Evolutionary conservation across 2,888 invertebrate species (phyloP).

Genomic region (Leucania comma): DNA sequence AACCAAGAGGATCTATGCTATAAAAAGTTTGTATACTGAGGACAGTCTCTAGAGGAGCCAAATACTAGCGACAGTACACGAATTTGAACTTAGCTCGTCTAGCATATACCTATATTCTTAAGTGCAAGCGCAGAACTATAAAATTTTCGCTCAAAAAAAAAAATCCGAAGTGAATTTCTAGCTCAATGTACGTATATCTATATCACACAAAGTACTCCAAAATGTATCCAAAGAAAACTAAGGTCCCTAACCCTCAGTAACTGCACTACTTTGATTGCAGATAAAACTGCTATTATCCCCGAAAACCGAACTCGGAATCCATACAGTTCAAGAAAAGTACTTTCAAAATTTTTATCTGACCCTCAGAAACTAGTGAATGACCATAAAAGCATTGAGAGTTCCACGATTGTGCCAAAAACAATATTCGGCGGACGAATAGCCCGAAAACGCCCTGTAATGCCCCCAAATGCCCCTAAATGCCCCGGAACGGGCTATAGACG

Average conservation of each 20-base stretch:
- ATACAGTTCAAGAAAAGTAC: slow-evolving; percentile 47
- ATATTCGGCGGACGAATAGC: slow-evolving; percentile 69
- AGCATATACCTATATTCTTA: too few species aligned
- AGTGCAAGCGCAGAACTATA: too few species aligned
- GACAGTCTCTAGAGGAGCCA: too few species aligned
- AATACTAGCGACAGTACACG: too few species aligned
- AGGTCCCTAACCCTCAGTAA: not conserved
- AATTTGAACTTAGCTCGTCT: too few species aligned
- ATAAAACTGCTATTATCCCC: slow-evolving; percentile 38
- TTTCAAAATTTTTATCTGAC: slow-evolving; percentile 58
- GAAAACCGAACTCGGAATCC: slow-evolving; percentile 5
- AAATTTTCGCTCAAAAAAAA: too few species aligned
- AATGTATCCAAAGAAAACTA: not conserved
- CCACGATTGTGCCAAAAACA: slow-evolving; percentile 71
- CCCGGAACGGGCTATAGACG: slow-evolving; percentile 63
- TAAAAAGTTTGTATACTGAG: too few species aligned
- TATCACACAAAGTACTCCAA: not conserved
- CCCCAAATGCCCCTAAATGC: slow-evolving; percentile 63
- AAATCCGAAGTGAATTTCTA: too few species aligned
- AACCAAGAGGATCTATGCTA: too few species aligned
- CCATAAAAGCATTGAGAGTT: slow-evolving; percentile 70
- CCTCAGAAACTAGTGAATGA: slow-evolving; percentile 62
- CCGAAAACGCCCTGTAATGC: slow-evolving; percentile 67
- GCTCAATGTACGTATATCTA: not conserved
- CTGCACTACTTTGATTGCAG: slow-evolving; percentile 11